phyloP scores from a whole-genome alignment of 2,888 invertebrate genomes.

The Melieria picta region DNA sequence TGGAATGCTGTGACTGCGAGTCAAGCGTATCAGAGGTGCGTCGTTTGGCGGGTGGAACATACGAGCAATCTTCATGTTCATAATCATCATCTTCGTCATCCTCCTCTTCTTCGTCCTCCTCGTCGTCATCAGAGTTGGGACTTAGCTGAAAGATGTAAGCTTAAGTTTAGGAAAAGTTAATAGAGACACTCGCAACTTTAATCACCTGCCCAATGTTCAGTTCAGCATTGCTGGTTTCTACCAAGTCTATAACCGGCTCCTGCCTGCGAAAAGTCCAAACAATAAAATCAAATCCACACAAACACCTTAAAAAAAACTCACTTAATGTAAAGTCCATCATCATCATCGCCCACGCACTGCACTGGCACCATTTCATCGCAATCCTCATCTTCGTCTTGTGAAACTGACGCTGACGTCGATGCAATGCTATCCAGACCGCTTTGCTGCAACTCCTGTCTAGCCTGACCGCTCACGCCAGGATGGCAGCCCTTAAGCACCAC shows the following conservation, averaged over 20 bases:
- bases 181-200: not conserved
- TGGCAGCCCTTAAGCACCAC: no score
- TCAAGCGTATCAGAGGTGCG: constrained; percentile 28
- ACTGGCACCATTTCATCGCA: constrained; percentile 21
- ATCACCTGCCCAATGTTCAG: not conserved
- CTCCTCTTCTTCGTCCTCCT: constrained; percentile 19
- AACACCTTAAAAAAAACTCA: no score
- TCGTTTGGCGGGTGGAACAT: not conserved
- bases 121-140: constrained; percentile 19
- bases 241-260: constrained; percentile 7
- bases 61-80: not conserved
- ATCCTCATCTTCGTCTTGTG: constrained; percentile 32
- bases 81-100: constrained; percentile 23
- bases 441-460: no score
- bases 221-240: not conserved
- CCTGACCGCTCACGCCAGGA: no score
- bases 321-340: not conserved
- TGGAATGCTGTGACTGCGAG: constrained; percentile 54
- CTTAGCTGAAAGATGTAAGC: no score
- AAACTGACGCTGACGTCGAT: constrained; percentile 1
- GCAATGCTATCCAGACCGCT: no score
- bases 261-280: not conserved
- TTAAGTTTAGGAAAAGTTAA: no score
- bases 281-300: no score
- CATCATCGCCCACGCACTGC: not conserved